A percentile compares a stretch with the other conserved stretches of the same genome.
Conservation (phyloP, 2,888 invertebrate genomes). For the Drosophila maculinotata region DNA sequence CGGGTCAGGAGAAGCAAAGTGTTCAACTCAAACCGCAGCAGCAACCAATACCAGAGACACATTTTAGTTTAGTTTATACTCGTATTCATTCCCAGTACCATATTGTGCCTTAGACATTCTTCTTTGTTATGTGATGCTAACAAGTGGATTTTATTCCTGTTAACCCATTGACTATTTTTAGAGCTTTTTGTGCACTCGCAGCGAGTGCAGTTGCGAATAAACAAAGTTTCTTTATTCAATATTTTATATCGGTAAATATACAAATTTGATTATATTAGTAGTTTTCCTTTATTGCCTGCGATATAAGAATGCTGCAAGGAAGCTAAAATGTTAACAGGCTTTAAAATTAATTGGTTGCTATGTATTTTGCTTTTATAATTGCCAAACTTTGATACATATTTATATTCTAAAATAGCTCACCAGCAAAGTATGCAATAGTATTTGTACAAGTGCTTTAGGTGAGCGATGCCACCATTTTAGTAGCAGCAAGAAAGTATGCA, state of each 20-base stretch:
- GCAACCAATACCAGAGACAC: slow-evolving; percentile 38
- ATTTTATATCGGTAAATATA: neutral
- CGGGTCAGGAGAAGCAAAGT: too few species aligned
- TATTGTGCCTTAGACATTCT: slow-evolving; percentile 40
- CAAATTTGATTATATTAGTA: neutral
- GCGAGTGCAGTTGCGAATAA: slow-evolving; percentile 58
- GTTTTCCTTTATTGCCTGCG: neutral
- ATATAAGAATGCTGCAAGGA: neutral
- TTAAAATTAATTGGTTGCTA: too few species aligned
- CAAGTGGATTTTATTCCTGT: slow-evolving; percentile 45
- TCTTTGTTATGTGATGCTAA: slow-evolving; percentile 57
- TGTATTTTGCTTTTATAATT: too few species aligned
- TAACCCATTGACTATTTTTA: slow-evolving; percentile 55
- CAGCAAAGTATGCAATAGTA: slow-evolving; percentile 24
- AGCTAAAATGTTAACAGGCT: too few species aligned
- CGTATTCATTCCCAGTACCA: slow-evolving; percentile 35
- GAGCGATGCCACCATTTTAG: neutral
- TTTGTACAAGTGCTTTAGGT: neutral
- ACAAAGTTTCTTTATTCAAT: slow-evolving; percentile 40
- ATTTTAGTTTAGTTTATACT: slow-evolving; percentile 59
- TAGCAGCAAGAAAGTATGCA: slow-evolving; percentile 20
- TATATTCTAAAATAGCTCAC: neutral
- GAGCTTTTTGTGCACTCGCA: slow-evolving; percentile 41
- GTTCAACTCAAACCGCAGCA: slow-evolving; percentile 27
- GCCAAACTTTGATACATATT: too few species aligned